Evolutionary conservation across 2,797 vertebrate genomes (phyloP).

Genomic region (Sorex maritimensis): DNA sequence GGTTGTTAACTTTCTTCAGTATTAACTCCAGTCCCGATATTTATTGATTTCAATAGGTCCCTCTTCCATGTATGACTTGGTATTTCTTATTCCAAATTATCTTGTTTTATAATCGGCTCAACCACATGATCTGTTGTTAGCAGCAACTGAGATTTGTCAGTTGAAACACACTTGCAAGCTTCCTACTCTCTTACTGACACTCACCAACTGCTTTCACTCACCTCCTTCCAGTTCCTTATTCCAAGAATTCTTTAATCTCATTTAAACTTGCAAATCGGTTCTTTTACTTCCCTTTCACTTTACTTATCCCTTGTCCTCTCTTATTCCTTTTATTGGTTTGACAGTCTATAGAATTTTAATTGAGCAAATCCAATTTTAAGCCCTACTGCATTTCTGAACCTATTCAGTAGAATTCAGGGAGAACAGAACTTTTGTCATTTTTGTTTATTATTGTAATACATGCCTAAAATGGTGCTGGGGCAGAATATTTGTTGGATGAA

Average conservation of each 20-base stretch:
- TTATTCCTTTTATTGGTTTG: neutral
- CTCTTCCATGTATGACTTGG: neutral
- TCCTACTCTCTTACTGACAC: neutral
- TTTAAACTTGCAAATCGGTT: neutral
- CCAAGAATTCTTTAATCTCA: neutral
- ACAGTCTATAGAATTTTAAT: neutral
- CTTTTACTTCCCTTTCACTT: neutral
- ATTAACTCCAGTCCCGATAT: neutral
- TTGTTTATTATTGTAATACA: neutral
- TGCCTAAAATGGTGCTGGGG: neutral
- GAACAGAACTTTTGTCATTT: neutral
- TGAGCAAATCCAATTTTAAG: neutral
- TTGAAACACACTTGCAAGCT: neutral
- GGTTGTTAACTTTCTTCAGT: neutral
- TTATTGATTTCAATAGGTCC: neutral
- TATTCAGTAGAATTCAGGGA: neutral
- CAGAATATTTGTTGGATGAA: neutral
- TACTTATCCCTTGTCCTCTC: neutral
- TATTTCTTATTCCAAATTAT: neutral
- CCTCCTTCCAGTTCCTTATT: neutral
- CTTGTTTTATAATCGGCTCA: neutral
- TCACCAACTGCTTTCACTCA: neutral
- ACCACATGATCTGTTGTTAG: neutral
- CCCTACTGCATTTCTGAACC: neutral
- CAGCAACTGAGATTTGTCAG: neutral